Percentiles rank a stretch among this genome's conserved stretches.
Conservation (phyloP, 1,140 invertebrate genomes). For the Oreohelix idahoensis region DNA sequence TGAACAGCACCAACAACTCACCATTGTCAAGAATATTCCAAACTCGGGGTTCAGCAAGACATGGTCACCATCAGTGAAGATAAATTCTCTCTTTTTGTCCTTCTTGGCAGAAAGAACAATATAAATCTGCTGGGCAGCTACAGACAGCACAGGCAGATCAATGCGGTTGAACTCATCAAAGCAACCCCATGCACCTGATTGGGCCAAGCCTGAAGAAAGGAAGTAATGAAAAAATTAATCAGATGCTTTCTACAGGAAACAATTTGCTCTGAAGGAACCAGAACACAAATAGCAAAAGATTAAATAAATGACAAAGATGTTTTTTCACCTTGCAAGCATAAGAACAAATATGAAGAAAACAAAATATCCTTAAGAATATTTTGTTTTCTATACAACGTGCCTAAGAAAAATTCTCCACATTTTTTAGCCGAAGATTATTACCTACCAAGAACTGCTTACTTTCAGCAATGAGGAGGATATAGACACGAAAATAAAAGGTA, state of each 20-base stretch:
- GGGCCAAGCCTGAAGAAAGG: conserved; percentile 82
- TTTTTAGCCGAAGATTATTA: no score
- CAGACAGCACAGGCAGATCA: conserved; percentile 93
- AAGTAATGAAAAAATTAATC: not conserved
- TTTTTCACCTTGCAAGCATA: no score
- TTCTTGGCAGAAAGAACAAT: conserved; percentile 93
- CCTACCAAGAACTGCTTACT: no score
- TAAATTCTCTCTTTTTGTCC: conserved; percentile 87
- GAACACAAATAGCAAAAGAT: no score
- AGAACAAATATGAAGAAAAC: no score
- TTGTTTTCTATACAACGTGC: no score
- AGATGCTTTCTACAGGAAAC: not conserved
- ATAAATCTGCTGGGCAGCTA: conserved; percentile 96
- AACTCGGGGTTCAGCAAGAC: conserved; percentile 96
- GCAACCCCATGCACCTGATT: conserved; percentile 96
- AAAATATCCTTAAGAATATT: no score
- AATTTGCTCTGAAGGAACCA: no score
- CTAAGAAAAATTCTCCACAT: no score
- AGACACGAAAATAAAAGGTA: no score
- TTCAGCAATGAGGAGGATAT: no score
- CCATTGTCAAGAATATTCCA: conserved; percentile 98
- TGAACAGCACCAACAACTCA: conserved; percentile 73
- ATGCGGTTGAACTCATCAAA: conserved; percentile 98
- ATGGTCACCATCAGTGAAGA: conserved; percentile 94
- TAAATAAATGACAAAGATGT: no score